Conservation (phyloP, 2,888 invertebrate genomes). For the Mellilla xanthometata region DNA sequence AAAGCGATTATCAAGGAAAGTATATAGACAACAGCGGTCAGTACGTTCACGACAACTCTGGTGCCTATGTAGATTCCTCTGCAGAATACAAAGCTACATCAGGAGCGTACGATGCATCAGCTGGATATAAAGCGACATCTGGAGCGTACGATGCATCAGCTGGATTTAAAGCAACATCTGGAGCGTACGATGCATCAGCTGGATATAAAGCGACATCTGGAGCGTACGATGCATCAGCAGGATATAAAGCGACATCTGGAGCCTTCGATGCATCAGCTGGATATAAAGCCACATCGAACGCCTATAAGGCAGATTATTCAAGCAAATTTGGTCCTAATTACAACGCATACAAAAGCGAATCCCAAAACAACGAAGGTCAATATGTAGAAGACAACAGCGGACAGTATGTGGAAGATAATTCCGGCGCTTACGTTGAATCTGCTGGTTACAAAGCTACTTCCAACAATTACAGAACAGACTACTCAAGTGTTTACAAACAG, state of each 20-base stretch:
- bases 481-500: slow-evolving; percentile 48
- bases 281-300: slow-evolving; percentile 23
- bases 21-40: slow-evolving; percentile 44
- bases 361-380: slow-evolving; percentile 5
- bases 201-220: slow-evolving; percentile 36
- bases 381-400: slow-evolving; percentile 10
- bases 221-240: slow-evolving; percentile 27
- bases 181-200: slow-evolving; percentile 30
- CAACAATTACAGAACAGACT: slow-evolving; percentile 34
- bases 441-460: slow-evolving; percentile 7
- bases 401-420: slow-evolving; percentile 13
- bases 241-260: slow-evolving; percentile 3
- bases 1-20: slow-evolving; percentile 31
- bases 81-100: slow-evolving; percentile 33
- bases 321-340: slow-evolving; percentile 9
- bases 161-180: slow-evolving; percentile 34
- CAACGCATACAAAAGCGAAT: not conserved
- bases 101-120: slow-evolving; percentile 32
- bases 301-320: slow-evolving; percentile 9
- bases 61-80: slow-evolving; percentile 41
- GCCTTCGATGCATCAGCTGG: too few species aligned
- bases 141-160: slow-evolving; percentile 33
- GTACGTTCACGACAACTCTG: slow-evolving; percentile 54
- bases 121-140: slow-evolving; percentile 33
- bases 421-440: slow-evolving; percentile 22